These are phyloP conservation scores for Marmota flaviventris DNA, from an alignment of 2,113 vertebrate species.

Conservation along the genomic window DNA sequence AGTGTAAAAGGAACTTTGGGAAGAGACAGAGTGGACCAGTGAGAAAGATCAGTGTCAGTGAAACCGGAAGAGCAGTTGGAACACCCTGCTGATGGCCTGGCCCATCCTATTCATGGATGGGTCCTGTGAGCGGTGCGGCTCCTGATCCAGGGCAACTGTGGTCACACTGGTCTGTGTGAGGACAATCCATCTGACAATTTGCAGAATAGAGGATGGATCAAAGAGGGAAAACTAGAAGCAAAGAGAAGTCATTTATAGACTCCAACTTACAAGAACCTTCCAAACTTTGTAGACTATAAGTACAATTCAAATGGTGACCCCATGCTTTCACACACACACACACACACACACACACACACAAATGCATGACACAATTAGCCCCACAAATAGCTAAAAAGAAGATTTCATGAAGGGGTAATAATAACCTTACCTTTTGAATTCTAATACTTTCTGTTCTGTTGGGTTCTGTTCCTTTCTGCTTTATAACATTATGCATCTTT, in stretches of 20 bases:
- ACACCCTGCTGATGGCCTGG: not conserved
- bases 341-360: not conserved
- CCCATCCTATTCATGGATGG: not conserved
- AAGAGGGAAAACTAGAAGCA: not conserved
- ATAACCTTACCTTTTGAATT: not conserved
- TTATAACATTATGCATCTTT: not conserved
- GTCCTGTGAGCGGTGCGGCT: not conserved
- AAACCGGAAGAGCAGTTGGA: not conserved
- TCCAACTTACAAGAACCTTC: not conserved
- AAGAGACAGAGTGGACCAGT: not conserved
- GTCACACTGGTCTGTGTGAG: not conserved
- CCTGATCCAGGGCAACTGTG: not conserved
- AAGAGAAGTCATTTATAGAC: not conserved
- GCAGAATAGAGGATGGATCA: not conserved
- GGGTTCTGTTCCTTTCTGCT: not conserved
- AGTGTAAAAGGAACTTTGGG: not conserved
- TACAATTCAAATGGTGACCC: not conserved
- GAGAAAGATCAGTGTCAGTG: not conserved
- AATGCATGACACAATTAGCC: not conserved
- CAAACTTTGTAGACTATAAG: not conserved
- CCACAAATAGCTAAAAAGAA: not conserved
- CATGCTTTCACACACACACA: not conserved
- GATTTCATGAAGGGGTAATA: not conserved
- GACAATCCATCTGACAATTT: not conserved
- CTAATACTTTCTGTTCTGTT: not conserved